phyloP scores from a whole-genome alignment of 37 sponge, comb jelly and placozoan genomes.

The Hexactinellida sp. region DNA sequence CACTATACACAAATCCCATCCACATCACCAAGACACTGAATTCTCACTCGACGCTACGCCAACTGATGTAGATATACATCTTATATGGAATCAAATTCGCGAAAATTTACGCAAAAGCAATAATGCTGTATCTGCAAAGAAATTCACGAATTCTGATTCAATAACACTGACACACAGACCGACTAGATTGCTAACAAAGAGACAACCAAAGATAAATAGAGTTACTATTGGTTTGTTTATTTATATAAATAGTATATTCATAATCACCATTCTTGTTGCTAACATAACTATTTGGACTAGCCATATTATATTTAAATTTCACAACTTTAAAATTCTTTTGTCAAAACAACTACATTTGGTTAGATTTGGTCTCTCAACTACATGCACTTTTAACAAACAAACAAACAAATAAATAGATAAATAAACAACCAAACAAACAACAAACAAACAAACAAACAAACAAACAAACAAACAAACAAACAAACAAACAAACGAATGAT shows the following conservation, averaged over 20 bases:
- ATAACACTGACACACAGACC: background rate
- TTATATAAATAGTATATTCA: no score
- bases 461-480: no score
- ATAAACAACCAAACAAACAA: no score
- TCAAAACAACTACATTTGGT: no score
- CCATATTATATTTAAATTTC: no score
- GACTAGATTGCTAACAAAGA: background rate
- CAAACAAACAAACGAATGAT: no score
- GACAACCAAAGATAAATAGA: background rate
- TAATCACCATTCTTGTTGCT: no score
- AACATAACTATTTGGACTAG: no score
- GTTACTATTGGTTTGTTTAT: background rate
- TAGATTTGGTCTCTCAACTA: no score
- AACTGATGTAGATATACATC: background rate
- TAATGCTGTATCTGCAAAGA: background rate
- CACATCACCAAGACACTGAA: background rate
- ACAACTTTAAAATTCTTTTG: no score
- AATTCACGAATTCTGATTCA: background rate
- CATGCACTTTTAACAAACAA: background rate
- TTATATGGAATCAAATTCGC: slow-evolving; percentile 9
- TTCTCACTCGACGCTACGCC: background rate
- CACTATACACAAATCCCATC: background rate
- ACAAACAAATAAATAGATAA: no score
- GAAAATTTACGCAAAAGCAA: slow-evolving; percentile 12
- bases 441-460: no score